Conservation (phyloP, 37 sponge, comb jelly and placozoan genomes). For the Ephydatia muelleri region DNA sequence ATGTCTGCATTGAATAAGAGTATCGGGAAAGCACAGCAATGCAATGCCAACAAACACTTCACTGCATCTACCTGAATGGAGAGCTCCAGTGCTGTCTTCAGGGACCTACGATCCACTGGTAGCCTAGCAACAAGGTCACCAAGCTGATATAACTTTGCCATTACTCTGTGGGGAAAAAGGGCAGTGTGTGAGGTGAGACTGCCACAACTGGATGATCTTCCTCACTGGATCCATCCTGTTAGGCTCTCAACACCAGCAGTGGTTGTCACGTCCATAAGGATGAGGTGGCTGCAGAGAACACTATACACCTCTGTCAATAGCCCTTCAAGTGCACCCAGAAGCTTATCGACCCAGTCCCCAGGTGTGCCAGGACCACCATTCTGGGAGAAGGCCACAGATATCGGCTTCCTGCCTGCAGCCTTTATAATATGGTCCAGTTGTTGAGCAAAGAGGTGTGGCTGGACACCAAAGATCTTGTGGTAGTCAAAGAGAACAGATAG, state of each 20-base stretch:
- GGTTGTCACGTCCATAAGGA: background rate
- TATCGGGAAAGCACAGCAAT: background rate
- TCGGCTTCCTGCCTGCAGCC: background rate
- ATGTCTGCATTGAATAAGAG: background rate
- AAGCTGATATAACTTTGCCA: background rate
- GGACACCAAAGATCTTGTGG: constrained; percentile 43
- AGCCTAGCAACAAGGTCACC: background rate
- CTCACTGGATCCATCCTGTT: background rate
- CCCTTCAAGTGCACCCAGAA: background rate
- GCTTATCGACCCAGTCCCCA: background rate
- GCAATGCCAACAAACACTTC: background rate
- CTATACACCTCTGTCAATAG: background rate
- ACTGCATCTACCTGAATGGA: background rate
- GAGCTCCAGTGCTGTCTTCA: background rate
- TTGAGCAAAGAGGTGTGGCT: background rate
- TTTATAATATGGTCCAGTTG: background rate
- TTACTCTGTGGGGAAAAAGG: background rate
- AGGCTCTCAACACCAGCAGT: background rate
- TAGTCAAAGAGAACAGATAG: constrained; percentile 49
- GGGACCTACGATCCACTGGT: background rate
- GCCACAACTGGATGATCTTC: background rate
- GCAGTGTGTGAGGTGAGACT: background rate
- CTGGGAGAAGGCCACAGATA: background rate
- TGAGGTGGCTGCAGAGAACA: background rate
- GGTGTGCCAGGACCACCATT: too few species aligned